Base-by-base conservation (phyloP, 2,888 invertebrate species). In the Drosophila falleni region DNA sequence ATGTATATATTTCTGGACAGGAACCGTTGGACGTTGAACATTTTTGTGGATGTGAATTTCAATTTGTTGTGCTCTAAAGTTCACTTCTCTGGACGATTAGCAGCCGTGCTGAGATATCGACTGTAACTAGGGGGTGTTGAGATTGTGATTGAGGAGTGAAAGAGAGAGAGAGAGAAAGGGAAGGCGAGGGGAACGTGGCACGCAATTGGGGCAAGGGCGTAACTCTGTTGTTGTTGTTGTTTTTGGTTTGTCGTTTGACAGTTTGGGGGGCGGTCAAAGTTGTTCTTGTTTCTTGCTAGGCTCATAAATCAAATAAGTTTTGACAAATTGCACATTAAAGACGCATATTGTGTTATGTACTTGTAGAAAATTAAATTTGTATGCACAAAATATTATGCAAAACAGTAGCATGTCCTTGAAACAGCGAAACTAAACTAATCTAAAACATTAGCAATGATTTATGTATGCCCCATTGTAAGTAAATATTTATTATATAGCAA, bases 261-360 rank as follows among this genome's bases (percentile, higher is more conserved):
- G 70, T 56, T 70, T n/a, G n/a, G n/a, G n/a, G 50, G 69, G 65
- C 70, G 54, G 46, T 56, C 60, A 46, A 51, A 63, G 58, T 63
- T 71, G 53, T 44, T 55, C 37, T 35, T 54, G 35, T 50, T 67
- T 46, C 29, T 63, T 70, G 56, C 31, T 41, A 37, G 66, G 71
- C 76, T 68, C 75, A 85, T 85, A 85, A 85, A 85, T 85, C 85
- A 85, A 84, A 84, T 73, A 87, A 87, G 67, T 85, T 85, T 80
- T 84, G 85, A 87, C 87, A 85, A 85, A 84, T 85, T 81, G 80
- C 85, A 84, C 86, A 85, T 84, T 84, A 85, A 85, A 82, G 86
- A 64, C 80, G 61, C 60, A 68, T 50, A 66, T 63, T 70, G 67
- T 66, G 50, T 78, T 54, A 54, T 55, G 62, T 53, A 46, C 51